Conservation (phyloP, 2,797 vertebrate genomes). For the Enteromius unitaeniatus region DNA sequence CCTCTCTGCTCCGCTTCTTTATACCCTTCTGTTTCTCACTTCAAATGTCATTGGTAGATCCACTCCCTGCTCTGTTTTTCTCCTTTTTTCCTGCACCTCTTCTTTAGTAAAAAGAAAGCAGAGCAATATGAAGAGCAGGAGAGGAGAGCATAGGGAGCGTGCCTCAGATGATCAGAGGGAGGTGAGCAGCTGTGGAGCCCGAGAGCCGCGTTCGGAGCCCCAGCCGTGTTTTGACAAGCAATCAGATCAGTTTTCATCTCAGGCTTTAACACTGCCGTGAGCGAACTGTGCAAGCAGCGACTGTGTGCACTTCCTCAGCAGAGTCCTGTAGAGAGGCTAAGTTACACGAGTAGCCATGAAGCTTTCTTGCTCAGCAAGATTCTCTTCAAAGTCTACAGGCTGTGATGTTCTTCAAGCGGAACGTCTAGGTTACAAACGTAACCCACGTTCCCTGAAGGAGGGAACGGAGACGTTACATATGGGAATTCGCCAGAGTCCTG, state of each 20-base stretch:
- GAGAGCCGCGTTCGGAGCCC: slow-evolving; percentile 1
- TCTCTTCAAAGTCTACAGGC: not conserved
- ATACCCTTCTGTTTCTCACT: slow-evolving; percentile 44
- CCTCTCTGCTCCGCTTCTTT: slow-evolving; percentile 42
- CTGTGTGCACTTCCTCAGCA: slow-evolving; percentile 1
- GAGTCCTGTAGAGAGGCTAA: not conserved
- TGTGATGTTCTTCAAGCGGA: not conserved
- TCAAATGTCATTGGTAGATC: slow-evolving; percentile 53
- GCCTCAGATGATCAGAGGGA: slow-evolving; percentile 38
- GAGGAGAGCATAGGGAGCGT: slow-evolving; percentile 1
- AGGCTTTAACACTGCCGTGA: not conserved
- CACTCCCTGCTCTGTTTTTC: slow-evolving; percentile 43
- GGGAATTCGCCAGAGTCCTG: too few relatives aligned
- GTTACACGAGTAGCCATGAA: not conserved
- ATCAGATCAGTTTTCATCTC: slow-evolving; percentile 49
- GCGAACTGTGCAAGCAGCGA: not conserved
- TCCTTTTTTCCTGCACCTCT: not conserved
- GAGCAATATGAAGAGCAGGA: slow-evolving; percentile 12
- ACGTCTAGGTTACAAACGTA: too few relatives aligned
- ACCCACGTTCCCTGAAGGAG: too few relatives aligned
- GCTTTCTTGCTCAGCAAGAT: slow-evolving; percentile 1
- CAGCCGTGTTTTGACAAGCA: slow-evolving; percentile 39
- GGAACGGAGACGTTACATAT: too few relatives aligned
- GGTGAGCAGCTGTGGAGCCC: slow-evolving; percentile 13
- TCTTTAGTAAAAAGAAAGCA: slow-evolving; percentile 24